A percentile compares a stretch with the other conserved stretches of the same genome.
Evolutionary conservation across 2,797 vertebrate species (phyloP).

Genomic region (Lophotriccus pileatus): DNA sequence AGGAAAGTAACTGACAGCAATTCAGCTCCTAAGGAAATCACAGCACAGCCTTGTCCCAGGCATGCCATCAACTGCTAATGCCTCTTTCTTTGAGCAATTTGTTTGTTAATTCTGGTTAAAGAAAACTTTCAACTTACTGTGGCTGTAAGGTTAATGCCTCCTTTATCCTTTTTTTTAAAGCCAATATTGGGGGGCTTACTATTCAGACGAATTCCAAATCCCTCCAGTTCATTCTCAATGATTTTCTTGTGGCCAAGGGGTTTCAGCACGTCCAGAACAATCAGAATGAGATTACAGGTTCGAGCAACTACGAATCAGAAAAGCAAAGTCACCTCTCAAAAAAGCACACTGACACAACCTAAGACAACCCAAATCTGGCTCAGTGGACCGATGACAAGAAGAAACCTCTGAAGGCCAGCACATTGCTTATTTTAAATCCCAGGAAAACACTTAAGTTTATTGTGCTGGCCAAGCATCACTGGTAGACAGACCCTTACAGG

Average conservation of each 20-base stretch:
- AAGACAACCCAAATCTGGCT: neutral
- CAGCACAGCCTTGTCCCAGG: neutral
- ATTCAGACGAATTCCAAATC: conserved; percentile 97
- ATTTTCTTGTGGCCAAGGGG: conserved; percentile 96
- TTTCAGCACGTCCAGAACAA: conserved; percentile 96
- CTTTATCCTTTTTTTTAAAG: conserved; percentile 99
- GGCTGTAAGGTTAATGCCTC: conserved; percentile 97
- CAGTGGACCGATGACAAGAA: neutral
- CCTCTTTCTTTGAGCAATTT: neutral
- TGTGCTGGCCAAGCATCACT: neutral
- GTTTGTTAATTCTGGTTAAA: neutral
- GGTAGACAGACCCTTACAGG: neutral
- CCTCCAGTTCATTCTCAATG: conserved; percentile 96
- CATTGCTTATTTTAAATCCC: neutral
- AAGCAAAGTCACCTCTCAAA: neutral
- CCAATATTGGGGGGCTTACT: conserved; percentile 97
- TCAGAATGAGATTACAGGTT: conserved; percentile 97
- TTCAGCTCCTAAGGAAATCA: neutral
- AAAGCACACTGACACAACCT: neutral
- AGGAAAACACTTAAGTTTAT: neutral
- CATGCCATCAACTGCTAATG: neutral
- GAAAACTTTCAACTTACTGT: conserved; percentile 79
- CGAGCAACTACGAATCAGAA: conserved; percentile 84
- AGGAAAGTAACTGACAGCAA: neutral
- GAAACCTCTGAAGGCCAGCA: neutral